Evolutionary conservation across 2,797 vertebrate genomes (phyloP), one percentile per base, ranked within the genome.

Genomic region (Melanotaenia nigrans): DNA sequence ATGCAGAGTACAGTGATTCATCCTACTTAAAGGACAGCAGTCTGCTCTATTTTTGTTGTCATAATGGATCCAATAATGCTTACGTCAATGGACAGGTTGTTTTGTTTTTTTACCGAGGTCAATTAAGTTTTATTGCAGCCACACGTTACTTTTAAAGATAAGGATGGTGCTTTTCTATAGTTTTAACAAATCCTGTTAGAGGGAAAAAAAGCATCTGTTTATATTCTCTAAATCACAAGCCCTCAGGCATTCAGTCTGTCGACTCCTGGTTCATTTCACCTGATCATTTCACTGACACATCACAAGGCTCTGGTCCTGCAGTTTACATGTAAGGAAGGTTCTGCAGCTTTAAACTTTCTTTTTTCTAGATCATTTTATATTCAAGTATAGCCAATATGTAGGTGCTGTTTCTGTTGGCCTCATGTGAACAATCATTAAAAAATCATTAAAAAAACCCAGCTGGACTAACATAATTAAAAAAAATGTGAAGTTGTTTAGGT

Each of bases 1-100:
- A 49, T 74, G 28, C 32, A 70, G n/a, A 20, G 32, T 18, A 35
- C 61, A 53, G 30, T 49, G 51, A 65, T 51, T 59, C 54, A 14
- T 61, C 5, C 18, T 62, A 25, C 20, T 73, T 14, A 18, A 59
- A 32, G 10, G 30, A 22, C 25, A 25, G 22, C 33, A 38, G 22
- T 54, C 18, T 56, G 3, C 60, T 65, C 20, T 51, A 14, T 65
- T 20, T 24, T 30, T 25, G 8, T 32, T 33, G 16, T 36, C 58
- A 30, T 36, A 13, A 53, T 56, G 22, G 3, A 36, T 9, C 25
- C 1, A 32, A 2, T 33, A 13, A 75, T 56, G 35, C 33, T 57
- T 5, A 42, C 0, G 36, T 47, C 1, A 25, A 55, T 42, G 63
- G 13, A 54, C 12, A 11, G 7, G 1, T 53, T 0, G 1, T 8